These are phyloP conservation scores for Himantopus leucocephalus DNA, from an alignment of 2,113 vertebrate genomes.

Conservation along the genomic window DNA sequence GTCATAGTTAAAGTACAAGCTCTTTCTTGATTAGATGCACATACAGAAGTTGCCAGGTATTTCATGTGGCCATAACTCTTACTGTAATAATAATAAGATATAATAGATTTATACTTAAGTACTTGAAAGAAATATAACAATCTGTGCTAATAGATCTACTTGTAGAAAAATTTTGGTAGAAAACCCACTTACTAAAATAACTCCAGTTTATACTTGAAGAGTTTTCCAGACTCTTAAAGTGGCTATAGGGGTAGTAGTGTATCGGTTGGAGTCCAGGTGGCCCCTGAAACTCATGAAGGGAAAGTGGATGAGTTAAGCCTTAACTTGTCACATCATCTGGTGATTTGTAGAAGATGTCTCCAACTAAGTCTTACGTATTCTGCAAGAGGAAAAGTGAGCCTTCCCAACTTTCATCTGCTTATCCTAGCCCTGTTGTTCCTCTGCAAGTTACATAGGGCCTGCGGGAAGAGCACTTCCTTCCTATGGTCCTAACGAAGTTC, in stretches of 20 bases:
- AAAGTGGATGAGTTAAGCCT: neutral
- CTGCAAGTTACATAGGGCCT: neutral
- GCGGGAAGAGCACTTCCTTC: neutral
- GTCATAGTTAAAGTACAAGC: neutral
- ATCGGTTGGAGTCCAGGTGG: neutral
- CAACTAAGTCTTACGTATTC: neutral
- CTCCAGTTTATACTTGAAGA: neutral
- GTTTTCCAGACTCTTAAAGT: neutral
- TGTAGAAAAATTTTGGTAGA: neutral
- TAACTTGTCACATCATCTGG: neutral
- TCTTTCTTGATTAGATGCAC: neutral
- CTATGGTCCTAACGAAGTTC: neutral
- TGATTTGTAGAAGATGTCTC: neutral
- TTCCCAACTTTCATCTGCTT: neutral
- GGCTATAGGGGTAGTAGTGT: neutral
- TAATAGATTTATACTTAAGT: neutral
- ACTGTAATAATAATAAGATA: neutral
- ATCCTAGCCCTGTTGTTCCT: neutral
- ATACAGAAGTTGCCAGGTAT: neutral
- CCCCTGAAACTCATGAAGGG: neutral
- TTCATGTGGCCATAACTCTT: neutral
- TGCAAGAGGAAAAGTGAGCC: neutral
- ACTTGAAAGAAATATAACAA: neutral
- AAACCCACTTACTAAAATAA: neutral
- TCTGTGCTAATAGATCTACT: neutral